phyloP scores from a whole-genome alignment of 2,797 vertebrate genomes.

The Sebastes nivosus region DNA sequence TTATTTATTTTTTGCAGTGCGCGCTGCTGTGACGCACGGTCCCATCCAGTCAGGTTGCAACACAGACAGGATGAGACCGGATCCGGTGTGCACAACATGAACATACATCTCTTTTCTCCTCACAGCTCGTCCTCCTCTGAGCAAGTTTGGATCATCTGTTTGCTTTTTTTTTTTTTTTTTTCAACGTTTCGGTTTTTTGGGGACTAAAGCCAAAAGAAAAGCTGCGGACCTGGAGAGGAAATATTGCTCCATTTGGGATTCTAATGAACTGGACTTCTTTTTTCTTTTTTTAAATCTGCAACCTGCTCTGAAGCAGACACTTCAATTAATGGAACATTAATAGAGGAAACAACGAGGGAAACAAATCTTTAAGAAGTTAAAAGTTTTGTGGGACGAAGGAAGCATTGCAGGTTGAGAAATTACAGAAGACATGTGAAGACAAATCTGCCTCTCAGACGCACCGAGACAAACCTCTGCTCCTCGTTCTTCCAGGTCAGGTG shows the following conservation, averaged over 20 bases:
- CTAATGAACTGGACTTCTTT: not conserved
- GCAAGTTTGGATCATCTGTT: not conserved
- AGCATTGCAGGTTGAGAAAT: not conserved
- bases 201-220: not conserved
- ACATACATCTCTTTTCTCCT: not conserved
- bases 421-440: not conserved
- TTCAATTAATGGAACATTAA: too few relatives aligned
- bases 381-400: not conserved
- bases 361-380: not conserved
- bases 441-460: not conserved
- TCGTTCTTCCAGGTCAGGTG: not conserved
- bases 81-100: conserved; percentile 10
- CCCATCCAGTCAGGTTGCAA: conserved; percentile 27
- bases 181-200: not conserved
- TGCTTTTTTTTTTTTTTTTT: not conserved
- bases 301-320: not conserved
- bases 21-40: conserved; percentile 48
- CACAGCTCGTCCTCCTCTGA: not conserved
- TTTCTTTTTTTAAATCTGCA: not conserved
- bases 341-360: not conserved
- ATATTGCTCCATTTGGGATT: not conserved
- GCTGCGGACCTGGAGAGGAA: not conserved
- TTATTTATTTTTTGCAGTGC: not conserved
- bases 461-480: not conserved
- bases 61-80: conserved; percentile 45